Conservation (phyloP, 2,797 vertebrate species). For the Enteromius fasciolatus region DNA sequence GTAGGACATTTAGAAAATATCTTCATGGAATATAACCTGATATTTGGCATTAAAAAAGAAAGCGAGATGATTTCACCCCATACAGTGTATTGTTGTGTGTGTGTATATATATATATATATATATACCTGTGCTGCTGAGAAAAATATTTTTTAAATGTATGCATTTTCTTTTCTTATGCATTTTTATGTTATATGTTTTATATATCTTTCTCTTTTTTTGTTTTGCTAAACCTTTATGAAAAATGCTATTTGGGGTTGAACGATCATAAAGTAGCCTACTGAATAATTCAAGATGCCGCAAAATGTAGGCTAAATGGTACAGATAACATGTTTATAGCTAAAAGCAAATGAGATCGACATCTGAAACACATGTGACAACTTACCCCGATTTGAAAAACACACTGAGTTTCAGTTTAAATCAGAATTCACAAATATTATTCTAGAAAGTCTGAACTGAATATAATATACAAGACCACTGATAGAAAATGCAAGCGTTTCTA, state of each 20-base stretch:
- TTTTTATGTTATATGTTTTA: background rate
- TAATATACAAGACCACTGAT: background rate
- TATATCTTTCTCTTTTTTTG: too few species aligned
- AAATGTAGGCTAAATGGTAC: background rate
- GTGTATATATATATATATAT: too few species aligned
- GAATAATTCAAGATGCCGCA: background rate
- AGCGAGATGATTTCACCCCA: too few species aligned
- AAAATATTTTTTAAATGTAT: background rate
- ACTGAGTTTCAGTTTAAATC: background rate
- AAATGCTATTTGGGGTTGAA: background rate
- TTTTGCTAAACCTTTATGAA: background rate
- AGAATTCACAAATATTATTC: background rate
- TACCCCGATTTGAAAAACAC: background rate
- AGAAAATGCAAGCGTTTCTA: background rate
- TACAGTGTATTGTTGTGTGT: too few species aligned
- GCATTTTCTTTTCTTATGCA: background rate
- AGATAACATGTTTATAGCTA: background rate
- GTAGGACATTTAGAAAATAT: too few species aligned
- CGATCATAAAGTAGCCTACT: background rate
- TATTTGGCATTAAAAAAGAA: too few species aligned
- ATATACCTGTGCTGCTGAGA: too few species aligned
- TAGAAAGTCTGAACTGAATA: background rate
- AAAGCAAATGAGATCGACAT: background rate
- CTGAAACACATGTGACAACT: background rate
- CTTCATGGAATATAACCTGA: too few species aligned